Percentiles rank a stretch among this genome's conserved stretches.
Evolutionary conservation across 2,113 vertebrate species (phyloP).

Genomic region (Alethe diademata): DNA sequence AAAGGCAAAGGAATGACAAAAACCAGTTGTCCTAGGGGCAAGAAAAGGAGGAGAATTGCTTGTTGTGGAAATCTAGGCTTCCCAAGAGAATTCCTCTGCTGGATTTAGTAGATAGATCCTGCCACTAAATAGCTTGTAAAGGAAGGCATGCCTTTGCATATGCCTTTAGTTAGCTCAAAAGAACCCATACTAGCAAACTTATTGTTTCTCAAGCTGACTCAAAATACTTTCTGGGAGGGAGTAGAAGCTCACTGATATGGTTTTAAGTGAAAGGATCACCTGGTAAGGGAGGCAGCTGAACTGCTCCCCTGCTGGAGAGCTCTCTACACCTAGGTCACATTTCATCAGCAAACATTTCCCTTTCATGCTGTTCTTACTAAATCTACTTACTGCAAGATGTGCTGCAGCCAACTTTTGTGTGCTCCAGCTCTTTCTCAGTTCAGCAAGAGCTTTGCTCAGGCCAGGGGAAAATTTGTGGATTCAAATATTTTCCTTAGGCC

Average conservation of each 20-base stretch:
- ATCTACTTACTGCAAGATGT: not conserved
- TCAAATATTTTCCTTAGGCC: not conserved
- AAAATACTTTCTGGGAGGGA: not conserved
- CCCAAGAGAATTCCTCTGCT: not conserved
- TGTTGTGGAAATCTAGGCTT: conserved; percentile 27
- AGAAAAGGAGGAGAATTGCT: not conserved
- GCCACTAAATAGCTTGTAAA: conserved; percentile 30
- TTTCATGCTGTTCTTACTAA: not conserved
- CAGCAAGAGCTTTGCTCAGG: not conserved
- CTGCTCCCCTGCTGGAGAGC: not conserved
- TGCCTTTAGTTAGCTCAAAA: conserved; percentile 1
- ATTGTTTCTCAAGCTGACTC: not conserved
- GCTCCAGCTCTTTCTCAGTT: not conserved
- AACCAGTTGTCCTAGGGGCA: not conserved
- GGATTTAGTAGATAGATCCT: not conserved
- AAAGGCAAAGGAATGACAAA: not conserved
- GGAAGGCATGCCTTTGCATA: not conserved
- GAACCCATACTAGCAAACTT: not conserved
- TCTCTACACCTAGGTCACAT: not conserved
- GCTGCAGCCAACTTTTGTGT: not conserved
- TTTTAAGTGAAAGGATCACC: not conserved
- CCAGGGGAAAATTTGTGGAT: not conserved
- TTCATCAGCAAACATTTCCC: not conserved
- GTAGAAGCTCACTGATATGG: not conserved
- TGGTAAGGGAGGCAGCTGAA: not conserved